Evolutionary conservation across 2,797 vertebrate species (phyloP).

Genomic region (Salmo trutta): DNA sequence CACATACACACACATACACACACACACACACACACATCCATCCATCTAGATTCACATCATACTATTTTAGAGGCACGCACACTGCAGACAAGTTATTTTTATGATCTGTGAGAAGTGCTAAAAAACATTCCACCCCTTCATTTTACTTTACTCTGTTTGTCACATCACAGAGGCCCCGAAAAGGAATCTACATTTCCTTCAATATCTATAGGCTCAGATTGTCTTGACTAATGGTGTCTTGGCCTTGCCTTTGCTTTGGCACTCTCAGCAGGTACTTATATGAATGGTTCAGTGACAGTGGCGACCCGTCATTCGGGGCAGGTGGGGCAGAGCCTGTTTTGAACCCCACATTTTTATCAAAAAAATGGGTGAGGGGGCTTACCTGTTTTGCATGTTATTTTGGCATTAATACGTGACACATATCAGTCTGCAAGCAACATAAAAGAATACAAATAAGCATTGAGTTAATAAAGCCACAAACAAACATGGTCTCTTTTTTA

Average conservation of each 20-base stretch:
- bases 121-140: slow-evolving; percentile 24
- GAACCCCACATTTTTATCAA: too few species aligned
- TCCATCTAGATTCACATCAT: slow-evolving; percentile 12
- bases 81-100: slow-evolving; percentile 15
- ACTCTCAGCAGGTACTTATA: slow-evolving; percentile 22
- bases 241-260: background rate
- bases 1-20: too few species aligned
- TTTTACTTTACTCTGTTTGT: slow-evolving; percentile 24
- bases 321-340: too few species aligned
- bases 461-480: too few species aligned
- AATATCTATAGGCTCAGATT: background rate
- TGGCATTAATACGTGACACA: too few species aligned
- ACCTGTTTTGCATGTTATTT: too few species aligned
- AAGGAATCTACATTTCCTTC: background rate
- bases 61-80: slow-evolving; percentile 7
- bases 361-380: too few species aligned
- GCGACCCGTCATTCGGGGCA: too few species aligned
- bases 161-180: slow-evolving; percentile 25
- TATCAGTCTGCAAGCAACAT: too few species aligned
- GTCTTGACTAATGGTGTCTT: slow-evolving; percentile 36
- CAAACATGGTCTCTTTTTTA: too few species aligned
- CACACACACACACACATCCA: too few species aligned
- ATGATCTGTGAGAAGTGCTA: background rate
- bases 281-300: slow-evolving; percentile 23
- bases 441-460: too few species aligned